Evolutionary conservation across 1,140 invertebrate genomes (phyloP), one percentile per base, ranked within the genome.

Genomic region (Hyphantria cunea): DNA sequence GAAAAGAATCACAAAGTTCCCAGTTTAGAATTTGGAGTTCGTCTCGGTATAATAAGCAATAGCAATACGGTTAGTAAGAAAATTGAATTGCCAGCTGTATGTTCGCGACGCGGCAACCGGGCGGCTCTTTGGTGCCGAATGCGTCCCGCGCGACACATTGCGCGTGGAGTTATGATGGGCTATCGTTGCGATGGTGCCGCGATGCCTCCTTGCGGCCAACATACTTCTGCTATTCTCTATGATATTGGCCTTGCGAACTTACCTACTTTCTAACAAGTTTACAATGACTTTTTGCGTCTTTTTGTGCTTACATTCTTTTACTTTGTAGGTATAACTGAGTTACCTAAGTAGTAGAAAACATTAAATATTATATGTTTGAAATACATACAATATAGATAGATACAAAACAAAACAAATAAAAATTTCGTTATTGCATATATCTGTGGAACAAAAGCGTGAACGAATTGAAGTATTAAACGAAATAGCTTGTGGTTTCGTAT

Each of bases 121-220:
- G 54, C 44, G 52, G 73, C 56, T 50, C 78, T 77, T 86, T 89
- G 84, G 86, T 89, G 83, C 79, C 62, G 71, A 84, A 89, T 84
- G 80, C 66, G 70, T 86, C 84, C 82, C 86, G 78, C 49, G 82
- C 72, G 82, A 63, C 73, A 72, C 81, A 83, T 89, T 84, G 64
- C 62, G 65, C 61, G 56, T 58, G 39, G 68, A 80, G 72, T 78
- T 81, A 80, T 82, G 78, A 84, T 80, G 78, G 76, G 58, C 73
- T 76, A 77, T 76, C 63, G 74, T 61, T 64, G 68, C 68, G 60
- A 72, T 62, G 65, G 68, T 69, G 59, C 65, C 37, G 42, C 60
- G 67, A 72, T 72, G 73, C 34, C 64, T 66, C 68, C 60, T 59
- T 50, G 56, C 37, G 50, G 34, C 12, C 48, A 0, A 15, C 48